Evolutionary conservation across 2,113 vertebrate genomes (phyloP).

Genomic region (Thalassoma bifasciatum): DNA sequence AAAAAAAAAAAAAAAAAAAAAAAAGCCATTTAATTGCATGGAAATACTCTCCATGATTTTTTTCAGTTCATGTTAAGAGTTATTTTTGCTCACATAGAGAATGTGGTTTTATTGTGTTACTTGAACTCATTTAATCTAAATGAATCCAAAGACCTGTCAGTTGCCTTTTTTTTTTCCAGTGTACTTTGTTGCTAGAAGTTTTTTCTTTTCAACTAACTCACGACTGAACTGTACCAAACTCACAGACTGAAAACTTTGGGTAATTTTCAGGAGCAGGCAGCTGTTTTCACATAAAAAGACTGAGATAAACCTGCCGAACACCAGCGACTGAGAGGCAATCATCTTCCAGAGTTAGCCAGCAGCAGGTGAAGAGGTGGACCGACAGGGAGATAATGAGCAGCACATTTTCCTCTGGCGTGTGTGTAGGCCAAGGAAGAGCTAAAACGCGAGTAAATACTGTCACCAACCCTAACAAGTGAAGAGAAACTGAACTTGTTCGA

Average conservation of each 20-base stretch:
- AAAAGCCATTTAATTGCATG: no score
- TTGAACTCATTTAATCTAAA: no score
- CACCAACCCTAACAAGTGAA: neutral
- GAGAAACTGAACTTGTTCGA: neutral
- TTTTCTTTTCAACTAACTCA: neutral
- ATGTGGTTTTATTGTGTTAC: no score
- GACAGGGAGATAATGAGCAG: neutral
- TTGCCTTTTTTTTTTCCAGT: no score
- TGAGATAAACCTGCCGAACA: neutral
- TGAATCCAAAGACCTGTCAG: no score
- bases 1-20: no score
- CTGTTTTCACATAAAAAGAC: neutral
- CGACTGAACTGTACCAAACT: neutral
- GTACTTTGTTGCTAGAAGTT: no score
- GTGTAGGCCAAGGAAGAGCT: neutral
- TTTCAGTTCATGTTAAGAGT: no score
- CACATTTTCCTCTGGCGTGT: neutral
- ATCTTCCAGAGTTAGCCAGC: neutral
- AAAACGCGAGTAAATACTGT: neutral
- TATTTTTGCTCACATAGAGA: no score
- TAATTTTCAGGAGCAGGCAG: neutral
- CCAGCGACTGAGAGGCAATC: neutral
- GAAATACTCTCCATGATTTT: no score
- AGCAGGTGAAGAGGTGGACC: slow-evolving; percentile 1
- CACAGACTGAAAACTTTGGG: neutral